Conservation (phyloP, 2,113 vertebrate genomes). For the Pseudorectes ferrugineus region DNA sequence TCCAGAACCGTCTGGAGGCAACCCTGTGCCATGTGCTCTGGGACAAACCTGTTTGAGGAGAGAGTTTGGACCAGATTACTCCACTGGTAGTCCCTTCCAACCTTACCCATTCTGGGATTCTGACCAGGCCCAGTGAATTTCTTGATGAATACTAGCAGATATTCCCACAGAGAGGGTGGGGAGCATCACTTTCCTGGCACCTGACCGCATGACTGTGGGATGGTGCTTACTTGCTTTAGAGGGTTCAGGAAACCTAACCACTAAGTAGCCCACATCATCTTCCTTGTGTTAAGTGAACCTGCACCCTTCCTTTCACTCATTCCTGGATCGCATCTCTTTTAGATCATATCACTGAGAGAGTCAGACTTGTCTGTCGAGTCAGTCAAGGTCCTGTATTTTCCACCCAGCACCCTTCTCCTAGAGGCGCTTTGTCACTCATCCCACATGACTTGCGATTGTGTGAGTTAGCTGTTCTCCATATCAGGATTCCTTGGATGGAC, state of each 20-base stretch:
- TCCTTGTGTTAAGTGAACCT: background rate
- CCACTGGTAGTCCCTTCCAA: background rate
- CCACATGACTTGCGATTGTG: accelerated
- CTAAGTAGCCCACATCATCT: background rate
- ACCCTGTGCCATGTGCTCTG: background rate
- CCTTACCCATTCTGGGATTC: background rate
- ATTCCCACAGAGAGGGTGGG: background rate
- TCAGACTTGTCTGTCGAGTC: background rate
- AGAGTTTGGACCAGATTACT: background rate
- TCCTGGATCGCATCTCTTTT: background rate
- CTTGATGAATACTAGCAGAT: background rate
- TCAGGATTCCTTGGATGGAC: background rate
- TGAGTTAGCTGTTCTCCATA: background rate
- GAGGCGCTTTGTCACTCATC: background rate
- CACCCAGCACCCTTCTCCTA: background rate
- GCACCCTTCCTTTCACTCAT: background rate
- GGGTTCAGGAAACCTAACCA: background rate
- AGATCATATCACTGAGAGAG: background rate
- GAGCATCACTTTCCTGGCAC: background rate
- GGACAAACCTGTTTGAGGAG: background rate
- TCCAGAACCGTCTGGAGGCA: background rate
- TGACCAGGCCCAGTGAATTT: background rate
- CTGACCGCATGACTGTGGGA: background rate
- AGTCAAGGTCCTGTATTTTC: background rate
- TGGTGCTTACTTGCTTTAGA: background rate